Conservation (phyloP, 2,113 vertebrate genomes). For the Riparia riparia region DNA sequence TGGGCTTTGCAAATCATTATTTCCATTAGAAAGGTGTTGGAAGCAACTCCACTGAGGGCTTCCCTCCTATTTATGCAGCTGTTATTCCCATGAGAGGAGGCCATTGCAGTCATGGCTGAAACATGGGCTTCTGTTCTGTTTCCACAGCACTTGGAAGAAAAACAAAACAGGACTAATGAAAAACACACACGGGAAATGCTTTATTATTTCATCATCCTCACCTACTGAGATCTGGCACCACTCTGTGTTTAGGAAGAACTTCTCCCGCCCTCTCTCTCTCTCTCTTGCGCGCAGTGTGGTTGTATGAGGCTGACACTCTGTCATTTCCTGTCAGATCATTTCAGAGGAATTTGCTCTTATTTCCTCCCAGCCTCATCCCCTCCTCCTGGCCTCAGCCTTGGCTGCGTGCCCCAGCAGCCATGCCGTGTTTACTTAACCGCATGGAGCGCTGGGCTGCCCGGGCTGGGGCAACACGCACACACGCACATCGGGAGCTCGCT, state of each 20-base stretch:
- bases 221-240: conserved; percentile 94
- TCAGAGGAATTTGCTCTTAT: conserved; percentile 92
- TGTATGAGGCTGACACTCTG: conserved; percentile 82
- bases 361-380: conserved; percentile 85
- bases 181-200: conserved; percentile 99
- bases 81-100: conserved; percentile 85
- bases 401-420: conserved; percentile 34
- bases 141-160: conserved; percentile 97
- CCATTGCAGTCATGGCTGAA: conserved; percentile 86
- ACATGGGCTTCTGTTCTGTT: conserved; percentile 93
- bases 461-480: neutral
- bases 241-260: conserved; percentile 85
- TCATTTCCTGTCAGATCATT: conserved; percentile 95
- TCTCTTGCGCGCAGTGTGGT: conserved; percentile 60
- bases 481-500: neutral
- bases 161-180: conserved; percentile 97
- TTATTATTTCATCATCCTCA: conserved; percentile 99
- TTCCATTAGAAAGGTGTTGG: conserved; percentile 92
- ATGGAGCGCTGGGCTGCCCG: conserved; percentile 38
- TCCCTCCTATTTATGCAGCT: conserved; percentile 87
- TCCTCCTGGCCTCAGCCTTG: conserved; percentile 56
- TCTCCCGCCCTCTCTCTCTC: conserved; percentile 75
- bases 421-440: conserved; percentile 82
- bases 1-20: conserved; percentile 90
- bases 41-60: conserved; percentile 81